A percentile compares a stretch with the other conserved stretches of the same genome.
Conservation (phyloP, 2,113 vertebrate species). For the Mobula birostris region DNA sequence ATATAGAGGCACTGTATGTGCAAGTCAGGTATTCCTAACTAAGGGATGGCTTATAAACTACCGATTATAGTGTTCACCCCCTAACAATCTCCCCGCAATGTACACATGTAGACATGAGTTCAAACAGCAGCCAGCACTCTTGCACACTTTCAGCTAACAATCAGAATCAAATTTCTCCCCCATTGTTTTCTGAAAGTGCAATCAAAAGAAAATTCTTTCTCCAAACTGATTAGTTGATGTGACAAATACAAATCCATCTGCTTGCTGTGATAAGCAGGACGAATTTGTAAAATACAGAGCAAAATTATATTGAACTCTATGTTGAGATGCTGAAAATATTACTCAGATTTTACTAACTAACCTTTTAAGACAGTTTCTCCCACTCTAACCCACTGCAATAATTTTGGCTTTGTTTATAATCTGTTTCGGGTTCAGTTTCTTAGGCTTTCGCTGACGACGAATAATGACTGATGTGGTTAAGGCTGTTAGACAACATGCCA, state of each 20-base stretch:
- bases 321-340: background rate
- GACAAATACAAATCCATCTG: background rate
- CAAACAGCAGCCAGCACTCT: too few species aligned
- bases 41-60: too few species aligned
- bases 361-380: background rate
- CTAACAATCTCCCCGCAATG: too few species aligned
- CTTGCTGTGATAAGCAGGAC: background rate
- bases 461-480: conserved; percentile 8
- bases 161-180: too few species aligned
- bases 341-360: background rate
- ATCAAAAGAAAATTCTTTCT: background rate
- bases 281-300: background rate
- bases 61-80: too few species aligned
- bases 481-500: background rate
- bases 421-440: background rate
- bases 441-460: background rate
- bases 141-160: too few species aligned
- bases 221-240: background rate
- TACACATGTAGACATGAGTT: too few species aligned
- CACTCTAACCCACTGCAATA: background rate
- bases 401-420: background rate
- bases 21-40: too few species aligned
- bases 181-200: background rate
- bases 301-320: background rate
- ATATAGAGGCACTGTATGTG: too few species aligned